Evolutionary conservation across 2,888 invertebrate genomes (phyloP), one percentile per base, ranked within the genome.

Genomic region (Drosophila quinaria): DNA sequence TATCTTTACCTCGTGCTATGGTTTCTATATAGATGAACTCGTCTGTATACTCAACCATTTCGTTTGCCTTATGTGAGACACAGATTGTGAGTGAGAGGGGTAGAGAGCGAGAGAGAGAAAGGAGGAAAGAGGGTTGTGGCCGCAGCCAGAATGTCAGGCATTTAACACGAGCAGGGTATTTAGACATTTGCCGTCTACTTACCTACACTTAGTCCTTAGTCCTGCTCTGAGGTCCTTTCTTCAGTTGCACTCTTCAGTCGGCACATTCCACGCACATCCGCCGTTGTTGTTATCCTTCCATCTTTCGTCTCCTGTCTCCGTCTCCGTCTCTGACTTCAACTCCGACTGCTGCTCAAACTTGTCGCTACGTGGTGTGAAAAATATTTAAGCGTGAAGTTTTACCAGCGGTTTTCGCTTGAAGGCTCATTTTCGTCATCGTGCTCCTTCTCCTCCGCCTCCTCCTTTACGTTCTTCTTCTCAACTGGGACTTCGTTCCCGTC

Each of bases 401-500:
- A 88, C 87, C 86, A 86, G 89, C 89, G 86, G 87, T 88, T 86
- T 86, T 88, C 84, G 81, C 86, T 88, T 73, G 87, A 83, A 86
- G 86, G 89, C 89, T 86, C 85, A 86, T 88, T 88, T 87, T 83
- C 79, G 83, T 75, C 80, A 59, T 62, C 71, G 65, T 65, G 41
- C 13, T 41, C 69, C 22, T 64, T 19, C 19, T 41, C 35, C 15
- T 41, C 29, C n/a, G 22, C 33, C 31, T 15, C 31, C 9, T 9
- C 54, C 11, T 37, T 4, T 35, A 37, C 56, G 35, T 56, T 37
- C 37, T 51, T 29, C 33, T 59, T 29, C 25, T 33, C 47, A 13
- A 54, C 69, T 51, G 47, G 66, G 61, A 54, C 72, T 37, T 62
- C 39, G 61, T 31, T 54, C 19, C 46, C 42, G 52, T 49, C 35